Evolutionary conservation across 2,888 invertebrate genomes (phyloP), one percentile per base, ranked within the genome.

Genomic region (Nudaria mundana): DNA sequence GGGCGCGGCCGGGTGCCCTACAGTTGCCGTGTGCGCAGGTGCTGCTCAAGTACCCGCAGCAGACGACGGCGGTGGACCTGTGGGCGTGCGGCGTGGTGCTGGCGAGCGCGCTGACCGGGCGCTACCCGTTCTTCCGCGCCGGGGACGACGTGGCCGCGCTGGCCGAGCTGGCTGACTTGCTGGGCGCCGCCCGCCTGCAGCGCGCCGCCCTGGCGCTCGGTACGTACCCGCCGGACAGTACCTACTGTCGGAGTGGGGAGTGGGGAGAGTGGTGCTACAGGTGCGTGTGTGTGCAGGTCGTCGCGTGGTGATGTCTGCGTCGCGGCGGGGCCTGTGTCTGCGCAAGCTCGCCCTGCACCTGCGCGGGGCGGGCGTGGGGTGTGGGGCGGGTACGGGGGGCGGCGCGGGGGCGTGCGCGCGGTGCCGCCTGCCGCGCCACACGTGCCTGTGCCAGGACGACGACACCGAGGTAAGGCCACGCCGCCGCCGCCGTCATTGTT

Each of bases 41-140:
- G 59, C 78, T 95, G 54, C 86, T 97, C 18, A 95, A 95, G 80
- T 92, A 92, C 73, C 87, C 91, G n/a, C 86, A 91, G 45, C 97
- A 97, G 86, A 93, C 94, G 20, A 93, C 95, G 63, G 95, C 94
- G 46, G 94, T 97, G 53, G 97, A 97, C 83, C 90, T 95, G 62
- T 97, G 97, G 97, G 95, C 97, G 32, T 92, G 92, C 28, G 97
- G 97, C 41, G 94, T 97, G 33, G 95, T 97, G 57, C 91, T 97
- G 68, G 84, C 69, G 30, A 76, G 76, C 58, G 73, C 95, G 52
- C 87, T 97, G 23, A 93, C 94, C 58, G 92, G 93, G 26, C 92
- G 95, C 7, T 95, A 95, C 84, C 96, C 96, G 35, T 94, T 97
- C 77, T 95, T 97, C 75, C 93, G 94, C 61, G 95, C 95, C 13